These are phyloP conservation scores for Polyodon spathula DNA, from an alignment of 2,113 vertebrate species.

Conservation along the genomic window DNA sequence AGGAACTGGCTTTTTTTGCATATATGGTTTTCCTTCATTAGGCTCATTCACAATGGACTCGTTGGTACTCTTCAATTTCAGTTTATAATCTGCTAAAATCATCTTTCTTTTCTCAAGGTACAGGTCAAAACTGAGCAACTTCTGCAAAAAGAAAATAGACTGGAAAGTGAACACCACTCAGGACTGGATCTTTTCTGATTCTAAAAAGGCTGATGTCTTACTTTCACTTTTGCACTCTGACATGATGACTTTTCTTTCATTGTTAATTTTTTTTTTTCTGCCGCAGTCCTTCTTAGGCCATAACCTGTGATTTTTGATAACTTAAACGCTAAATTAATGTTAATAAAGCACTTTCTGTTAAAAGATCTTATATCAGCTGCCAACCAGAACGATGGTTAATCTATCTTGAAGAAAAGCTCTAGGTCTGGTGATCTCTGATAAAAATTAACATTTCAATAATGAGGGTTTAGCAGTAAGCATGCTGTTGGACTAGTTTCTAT, in stretches of 20 bases:
- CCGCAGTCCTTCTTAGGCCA: neutral
- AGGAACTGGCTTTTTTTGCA: slow-evolving; percentile 62
- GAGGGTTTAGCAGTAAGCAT: neutral
- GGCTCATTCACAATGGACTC: slow-evolving; percentile 14
- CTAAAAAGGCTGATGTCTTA: neutral
- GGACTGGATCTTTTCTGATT: neutral
- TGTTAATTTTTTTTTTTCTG: neutral
- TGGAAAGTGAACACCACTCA: slow-evolving; percentile 10
- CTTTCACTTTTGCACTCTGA: neutral
- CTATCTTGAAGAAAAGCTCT: neutral
- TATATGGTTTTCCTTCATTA: slow-evolving; percentile 30
- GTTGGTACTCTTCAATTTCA: slow-evolving; percentile 36
- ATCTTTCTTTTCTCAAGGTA: slow-evolving; percentile 69
- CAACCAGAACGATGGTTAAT: neutral
- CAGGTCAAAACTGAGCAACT: slow-evolving; percentile 77
- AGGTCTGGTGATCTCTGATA: neutral
- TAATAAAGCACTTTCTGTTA: neutral
- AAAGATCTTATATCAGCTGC: neutral
- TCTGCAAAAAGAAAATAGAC: slow-evolving; percentile 46
- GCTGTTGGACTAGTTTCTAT: neutral
- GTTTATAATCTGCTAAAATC: slow-evolving; percentile 66
- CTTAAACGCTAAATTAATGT: neutral
- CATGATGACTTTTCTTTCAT: neutral
- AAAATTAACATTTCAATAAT: neutral
- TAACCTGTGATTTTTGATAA: too few species aligned